Conservation (phyloP, 2,113 vertebrate genomes). For the Notarius quadriscutis region DNA sequence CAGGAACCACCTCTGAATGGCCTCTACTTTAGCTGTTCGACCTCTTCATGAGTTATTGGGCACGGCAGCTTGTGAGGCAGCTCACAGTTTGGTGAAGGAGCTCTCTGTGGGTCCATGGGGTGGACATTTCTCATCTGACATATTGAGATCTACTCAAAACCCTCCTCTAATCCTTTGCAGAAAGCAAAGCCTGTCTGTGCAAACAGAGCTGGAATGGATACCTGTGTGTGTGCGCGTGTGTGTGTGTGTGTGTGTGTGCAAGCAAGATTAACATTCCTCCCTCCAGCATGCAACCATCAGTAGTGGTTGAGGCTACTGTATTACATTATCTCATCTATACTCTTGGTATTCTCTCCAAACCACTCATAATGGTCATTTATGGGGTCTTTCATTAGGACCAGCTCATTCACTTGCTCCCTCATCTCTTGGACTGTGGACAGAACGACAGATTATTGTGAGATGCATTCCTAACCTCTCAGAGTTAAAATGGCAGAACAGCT, state of each 20-base stretch:
- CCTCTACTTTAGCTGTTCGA: conserved; percentile 18
- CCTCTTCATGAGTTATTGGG: neutral
- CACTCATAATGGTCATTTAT: no score
- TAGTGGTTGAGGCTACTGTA: neutral
- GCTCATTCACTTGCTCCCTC: neutral
- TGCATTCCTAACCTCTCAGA: neutral
- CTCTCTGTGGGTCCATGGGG: conserved; percentile 18
- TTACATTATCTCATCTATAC: neutral
- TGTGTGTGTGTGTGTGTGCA: conserved; percentile 37
- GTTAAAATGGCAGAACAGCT: conserved; percentile 34
- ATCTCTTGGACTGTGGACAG: neutral
- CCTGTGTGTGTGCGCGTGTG: conserved; percentile 38
- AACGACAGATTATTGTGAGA: neutral
- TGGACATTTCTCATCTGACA: conserved; percentile 43
- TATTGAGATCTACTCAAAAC: conserved; percentile 41
- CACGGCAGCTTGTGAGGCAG: neutral
- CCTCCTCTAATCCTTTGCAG: conserved; percentile 52
- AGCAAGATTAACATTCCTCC: conserved; percentile 32
- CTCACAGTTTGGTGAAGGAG: conserved; percentile 7
- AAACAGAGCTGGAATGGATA: conserved; percentile 64
- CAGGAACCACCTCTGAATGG: conserved; percentile 7
- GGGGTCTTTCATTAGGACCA: neutral
- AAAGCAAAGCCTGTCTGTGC: conserved; percentile 61
- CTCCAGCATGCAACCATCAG: conserved; percentile 4
- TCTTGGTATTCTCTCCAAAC: conserved; percentile 8